Conservation (phyloP, 1,140 invertebrate genomes). For the Chlorops oryzae region DNA sequence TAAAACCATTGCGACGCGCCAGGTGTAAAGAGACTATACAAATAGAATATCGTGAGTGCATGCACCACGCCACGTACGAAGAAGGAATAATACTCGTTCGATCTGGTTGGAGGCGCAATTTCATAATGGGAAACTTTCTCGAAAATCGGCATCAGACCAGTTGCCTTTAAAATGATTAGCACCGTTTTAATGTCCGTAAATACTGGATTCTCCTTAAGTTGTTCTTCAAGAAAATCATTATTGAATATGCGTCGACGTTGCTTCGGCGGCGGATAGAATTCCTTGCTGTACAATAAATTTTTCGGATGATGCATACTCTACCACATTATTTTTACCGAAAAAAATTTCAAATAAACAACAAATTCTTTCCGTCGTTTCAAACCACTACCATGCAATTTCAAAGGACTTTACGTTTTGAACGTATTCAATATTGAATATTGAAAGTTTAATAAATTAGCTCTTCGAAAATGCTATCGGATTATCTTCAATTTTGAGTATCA, state of each 20-base stretch:
- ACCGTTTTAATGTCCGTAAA: slow-evolving; percentile 34
- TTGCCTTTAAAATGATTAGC: slow-evolving; percentile 32
- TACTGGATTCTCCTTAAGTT: slow-evolving; percentile 15
- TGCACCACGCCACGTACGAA: slow-evolving; percentile 35
- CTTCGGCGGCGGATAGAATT: no score
- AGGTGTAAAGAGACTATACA: slow-evolving; percentile 34
- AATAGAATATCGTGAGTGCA: slow-evolving; percentile 35
- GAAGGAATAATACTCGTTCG: slow-evolving; percentile 36
- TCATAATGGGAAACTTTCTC: slow-evolving; percentile 35
- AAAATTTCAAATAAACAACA: no score
- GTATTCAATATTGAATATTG: no score
- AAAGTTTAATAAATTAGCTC: no score
- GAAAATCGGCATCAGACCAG: slow-evolving; percentile 36
- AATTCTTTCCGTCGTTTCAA: no score
- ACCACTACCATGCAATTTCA: no score
- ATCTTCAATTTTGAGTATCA: no score
- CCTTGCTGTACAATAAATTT: no score
- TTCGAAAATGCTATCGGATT: no score
- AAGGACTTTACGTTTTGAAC: no score
- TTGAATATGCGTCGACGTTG: neutral
- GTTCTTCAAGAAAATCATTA: slow-evolving; percentile 1
- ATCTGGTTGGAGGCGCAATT: slow-evolving; percentile 32
- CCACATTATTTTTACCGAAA: no score
- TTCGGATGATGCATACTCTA: no score
- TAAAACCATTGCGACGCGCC: slow-evolving; percentile 31